A percentile compares a stretch with the other conserved stretches of the same genome.
Evolutionary conservation across 2,797 vertebrate genomes (phyloP).

Genomic region (Neosilurus hyrtlii): DNA sequence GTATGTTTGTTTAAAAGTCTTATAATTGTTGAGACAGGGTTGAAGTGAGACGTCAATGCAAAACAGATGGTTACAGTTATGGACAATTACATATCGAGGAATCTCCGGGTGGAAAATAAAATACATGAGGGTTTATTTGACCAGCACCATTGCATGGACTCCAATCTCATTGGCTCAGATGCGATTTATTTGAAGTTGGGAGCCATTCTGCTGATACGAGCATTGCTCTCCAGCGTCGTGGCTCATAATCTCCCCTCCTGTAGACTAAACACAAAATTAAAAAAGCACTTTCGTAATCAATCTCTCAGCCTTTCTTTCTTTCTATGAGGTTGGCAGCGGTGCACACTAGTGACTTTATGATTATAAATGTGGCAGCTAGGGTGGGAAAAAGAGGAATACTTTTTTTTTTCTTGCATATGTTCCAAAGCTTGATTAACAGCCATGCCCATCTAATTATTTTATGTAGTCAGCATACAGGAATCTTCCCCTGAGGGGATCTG

Average conservation of each 20-base stretch:
- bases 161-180: conserved; percentile 55
- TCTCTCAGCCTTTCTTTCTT: conserved; percentile 37
- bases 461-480: conserved; percentile 74
- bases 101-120: conserved; percentile 34
- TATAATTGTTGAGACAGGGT: conserved; percentile 58
- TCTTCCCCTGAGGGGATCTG: conserved; percentile 75
- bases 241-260: conserved; percentile 76
- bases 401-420: conserved; percentile 70
- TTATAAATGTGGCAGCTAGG: conserved; percentile 71
- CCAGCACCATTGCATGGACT: conserved; percentile 62
- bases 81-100: conserved; percentile 61
- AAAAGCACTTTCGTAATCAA: conserved; percentile 70
- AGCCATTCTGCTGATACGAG: conserved; percentile 72
- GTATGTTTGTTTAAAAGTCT: conserved; percentile 57
- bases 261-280: conserved; percentile 84
- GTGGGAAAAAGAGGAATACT: conserved; percentile 62
- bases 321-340: conserved; percentile 49
- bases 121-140: conserved; percentile 66
- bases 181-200: conserved; percentile 70
- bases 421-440: conserved; percentile 77
- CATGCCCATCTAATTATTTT: conserved; percentile 78
- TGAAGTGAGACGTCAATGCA: conserved; percentile 45
- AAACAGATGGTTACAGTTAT: conserved; percentile 70
- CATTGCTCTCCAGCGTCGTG: conserved; percentile 60
- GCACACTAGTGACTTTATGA: conserved; percentile 73